Conservation (phyloP, 1,140 invertebrate species). For the Acromyrmex echinatior region DNA sequence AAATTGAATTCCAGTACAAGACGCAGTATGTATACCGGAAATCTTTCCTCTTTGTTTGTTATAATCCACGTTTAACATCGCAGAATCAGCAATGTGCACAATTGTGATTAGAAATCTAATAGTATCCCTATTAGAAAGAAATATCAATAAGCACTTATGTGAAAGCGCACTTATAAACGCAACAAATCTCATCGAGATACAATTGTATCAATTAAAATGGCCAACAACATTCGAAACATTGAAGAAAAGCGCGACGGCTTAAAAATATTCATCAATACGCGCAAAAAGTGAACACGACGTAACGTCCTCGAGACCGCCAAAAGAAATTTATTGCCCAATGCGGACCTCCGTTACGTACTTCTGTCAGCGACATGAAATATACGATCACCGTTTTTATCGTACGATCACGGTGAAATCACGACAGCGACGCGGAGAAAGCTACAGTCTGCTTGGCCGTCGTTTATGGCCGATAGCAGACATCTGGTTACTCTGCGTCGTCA, state of each 20-base stretch:
- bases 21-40: slow-evolving; percentile 22
- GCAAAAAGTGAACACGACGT: not conserved
- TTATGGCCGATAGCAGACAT: slow-evolving; percentile 68
- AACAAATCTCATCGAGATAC: not conserved
- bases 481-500: slow-evolving; percentile 57
- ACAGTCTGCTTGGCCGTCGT: slow-evolving; percentile 66
- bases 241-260: not conserved
- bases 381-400: slow-evolving; percentile 72
- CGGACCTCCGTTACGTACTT: slow-evolving; percentile 44
- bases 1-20: slow-evolving; percentile 71
- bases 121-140: not conserved
- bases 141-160: not conserved
- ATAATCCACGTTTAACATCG: slow-evolving; percentile 53
- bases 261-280: not conserved
- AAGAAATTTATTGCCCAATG: slow-evolving; percentile 54
- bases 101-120: slow-evolving; percentile 36
- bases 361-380: slow-evolving; percentile 67
- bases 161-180: not conserved
- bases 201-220: slow-evolving; percentile 11
- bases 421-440: slow-evolving; percentile 70
- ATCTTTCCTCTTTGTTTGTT: slow-evolving; percentile 42
- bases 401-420: slow-evolving; percentile 75
- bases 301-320: slow-evolving; percentile 29
- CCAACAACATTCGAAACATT: not conserved
- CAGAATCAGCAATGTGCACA: not conserved